Evolutionary conservation across 2,113 vertebrate species (phyloP).

Genomic region (Eretmochelys imbricata): DNA sequence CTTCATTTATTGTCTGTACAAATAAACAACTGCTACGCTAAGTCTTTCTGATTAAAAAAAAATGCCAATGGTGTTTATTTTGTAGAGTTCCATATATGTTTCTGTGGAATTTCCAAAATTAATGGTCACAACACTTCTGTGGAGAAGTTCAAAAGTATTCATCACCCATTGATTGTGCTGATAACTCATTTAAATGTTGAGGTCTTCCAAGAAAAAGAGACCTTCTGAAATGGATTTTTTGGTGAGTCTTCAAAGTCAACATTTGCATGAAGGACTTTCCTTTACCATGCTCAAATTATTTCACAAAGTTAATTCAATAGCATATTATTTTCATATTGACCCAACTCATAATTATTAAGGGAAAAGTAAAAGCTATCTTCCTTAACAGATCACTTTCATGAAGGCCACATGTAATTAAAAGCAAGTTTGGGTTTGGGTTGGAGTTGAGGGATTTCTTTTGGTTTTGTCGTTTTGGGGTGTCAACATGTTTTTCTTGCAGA

Average conservation of each 20-base stretch:
- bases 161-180: constrained; percentile 38
- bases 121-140: constrained; percentile 29
- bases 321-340: constrained; percentile 54
- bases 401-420: constrained; percentile 11
- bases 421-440: neutral
- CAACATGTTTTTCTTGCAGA: constrained; percentile 8
- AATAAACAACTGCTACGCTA: neutral
- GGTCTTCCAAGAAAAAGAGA: constrained; percentile 64
- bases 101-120: constrained; percentile 37
- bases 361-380: constrained; percentile 44
- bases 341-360: constrained; percentile 50
- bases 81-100: constrained; percentile 29
- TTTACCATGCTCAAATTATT: constrained; percentile 65
- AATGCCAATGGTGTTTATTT: neutral
- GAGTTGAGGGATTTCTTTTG: neutral
- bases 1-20: constrained; percentile 5
- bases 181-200: constrained; percentile 48
- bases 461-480: constrained; percentile 4
- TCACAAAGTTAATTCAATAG: constrained; percentile 48
- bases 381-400: constrained; percentile 36
- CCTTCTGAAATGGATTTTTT: constrained; percentile 26
- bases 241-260: constrained; percentile 67
- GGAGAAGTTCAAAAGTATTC: constrained; percentile 57
- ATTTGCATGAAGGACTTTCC: constrained; percentile 70
- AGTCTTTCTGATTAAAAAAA: neutral